A percentile compares a stretch with the other conserved stretches of the same genome.
Evolutionary conservation across 2,888 invertebrate genomes (phyloP).

Genomic region (Lasioglossum calceatum): DNA sequence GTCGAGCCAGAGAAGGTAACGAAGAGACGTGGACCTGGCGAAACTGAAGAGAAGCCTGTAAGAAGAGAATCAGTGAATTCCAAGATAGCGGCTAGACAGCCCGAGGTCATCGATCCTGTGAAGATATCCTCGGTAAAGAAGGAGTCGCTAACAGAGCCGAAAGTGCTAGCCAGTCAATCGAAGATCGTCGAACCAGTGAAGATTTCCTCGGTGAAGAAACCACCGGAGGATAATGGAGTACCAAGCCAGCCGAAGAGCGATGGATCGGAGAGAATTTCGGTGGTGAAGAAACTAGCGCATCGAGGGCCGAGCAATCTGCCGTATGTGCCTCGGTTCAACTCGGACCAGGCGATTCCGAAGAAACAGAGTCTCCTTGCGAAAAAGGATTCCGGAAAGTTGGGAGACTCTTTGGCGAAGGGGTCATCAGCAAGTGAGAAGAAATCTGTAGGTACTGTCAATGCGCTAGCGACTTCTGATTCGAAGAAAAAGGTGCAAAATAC

Average conservation of each 20-base stretch:
- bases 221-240: not conserved
- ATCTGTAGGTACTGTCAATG: not conserved
- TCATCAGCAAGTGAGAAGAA: not conserved
- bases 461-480: not conserved
- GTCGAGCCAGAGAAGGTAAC: not conserved
- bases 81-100: not conserved
- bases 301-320: not conserved
- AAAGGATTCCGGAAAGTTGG: not conserved
- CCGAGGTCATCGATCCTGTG: not conserved
- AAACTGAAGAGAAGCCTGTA: not conserved
- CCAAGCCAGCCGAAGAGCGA: not conserved
- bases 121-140: not conserved
- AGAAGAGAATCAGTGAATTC: not conserved
- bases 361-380: not conserved
- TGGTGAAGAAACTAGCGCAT: not conserved
- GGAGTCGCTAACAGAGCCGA: not conserved
- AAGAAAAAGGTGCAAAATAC: not conserved
- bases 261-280: not conserved
- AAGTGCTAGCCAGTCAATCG: not conserved
- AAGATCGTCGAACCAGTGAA: constrained; percentile 14
- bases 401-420: not conserved
- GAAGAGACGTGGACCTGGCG: not conserved
- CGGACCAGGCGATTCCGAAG: not conserved
- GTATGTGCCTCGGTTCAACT: not conserved
- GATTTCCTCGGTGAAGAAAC: constrained; percentile 13